These are phyloP conservation scores for Pristionchus maxplancki DNA, from an alignment of 2,888 invertebrate genomes.

Conservation along the genomic window DNA sequence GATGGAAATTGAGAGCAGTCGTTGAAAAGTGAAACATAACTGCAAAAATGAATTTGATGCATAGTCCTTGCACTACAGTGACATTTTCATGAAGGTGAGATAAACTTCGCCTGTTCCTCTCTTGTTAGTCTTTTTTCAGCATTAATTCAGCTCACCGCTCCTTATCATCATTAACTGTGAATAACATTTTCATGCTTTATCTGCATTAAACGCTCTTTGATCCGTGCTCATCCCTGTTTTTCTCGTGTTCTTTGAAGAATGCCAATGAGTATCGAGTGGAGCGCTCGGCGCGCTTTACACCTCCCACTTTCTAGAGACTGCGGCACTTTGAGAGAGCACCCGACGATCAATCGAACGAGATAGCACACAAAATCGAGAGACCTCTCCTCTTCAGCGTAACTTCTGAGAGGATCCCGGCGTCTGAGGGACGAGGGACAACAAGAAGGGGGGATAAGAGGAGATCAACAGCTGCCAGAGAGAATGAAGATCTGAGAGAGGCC, in stretches of 20 bases:
- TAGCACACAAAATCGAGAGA: background rate
- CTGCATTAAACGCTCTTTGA: too few relatives aligned
- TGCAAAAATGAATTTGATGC: too few relatives aligned
- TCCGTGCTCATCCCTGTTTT: background rate
- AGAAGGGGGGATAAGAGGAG: background rate
- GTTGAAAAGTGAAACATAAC: too few relatives aligned
- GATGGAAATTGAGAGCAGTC: too few relatives aligned
- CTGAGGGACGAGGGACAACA: background rate
- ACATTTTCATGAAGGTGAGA: too few relatives aligned
- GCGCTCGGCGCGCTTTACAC: conserved; percentile 37
- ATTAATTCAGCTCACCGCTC: too few relatives aligned
- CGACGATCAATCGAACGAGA: background rate
- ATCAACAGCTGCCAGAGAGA: background rate
- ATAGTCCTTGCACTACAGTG: too few relatives aligned
- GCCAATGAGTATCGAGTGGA: background rate
- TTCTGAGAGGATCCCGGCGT: background rate
- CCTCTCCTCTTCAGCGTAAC: background rate
- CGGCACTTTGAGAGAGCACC: background rate
- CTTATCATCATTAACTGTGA: too few relatives aligned
- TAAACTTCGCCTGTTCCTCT: too few relatives aligned
- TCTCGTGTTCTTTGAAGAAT: background rate
- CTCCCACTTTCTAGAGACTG: background rate
- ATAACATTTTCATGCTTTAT: too few relatives aligned
- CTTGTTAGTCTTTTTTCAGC: too few relatives aligned
- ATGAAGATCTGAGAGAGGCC: background rate